phyloP scores from a whole-genome alignment of 2,888 invertebrate species.

The Caenorhabditis imperialis region DNA sequence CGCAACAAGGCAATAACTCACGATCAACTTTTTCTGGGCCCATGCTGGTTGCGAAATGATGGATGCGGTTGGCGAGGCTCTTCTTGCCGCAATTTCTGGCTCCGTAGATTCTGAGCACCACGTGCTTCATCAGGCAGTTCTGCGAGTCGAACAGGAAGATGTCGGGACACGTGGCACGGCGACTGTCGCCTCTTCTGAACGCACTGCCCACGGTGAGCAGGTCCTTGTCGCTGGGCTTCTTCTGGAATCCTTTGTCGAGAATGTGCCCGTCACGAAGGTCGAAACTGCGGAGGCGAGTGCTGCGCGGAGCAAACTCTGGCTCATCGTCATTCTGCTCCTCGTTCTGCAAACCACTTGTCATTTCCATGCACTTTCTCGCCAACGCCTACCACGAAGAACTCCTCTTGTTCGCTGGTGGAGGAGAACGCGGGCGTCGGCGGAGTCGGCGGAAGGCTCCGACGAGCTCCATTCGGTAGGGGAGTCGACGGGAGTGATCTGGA shows the following conservation, averaged over 20 bases:
- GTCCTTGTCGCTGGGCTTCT: constrained; percentile 42
- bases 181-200: constrained; percentile 55
- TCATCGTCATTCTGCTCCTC: constrained; percentile 46
- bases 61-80: constrained; percentile 68
- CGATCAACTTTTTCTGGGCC: constrained; percentile 49
- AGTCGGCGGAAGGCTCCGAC: constrained; percentile 50
- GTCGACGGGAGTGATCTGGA: constrained; percentile 50
- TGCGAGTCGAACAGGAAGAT: constrained; percentile 71
- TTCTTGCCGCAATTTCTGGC: constrained; percentile 70
- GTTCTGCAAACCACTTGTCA: constrained; percentile 29
- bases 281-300: constrained; percentile 45
- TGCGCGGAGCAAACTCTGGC: constrained; percentile 17
- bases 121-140: constrained; percentile 44
- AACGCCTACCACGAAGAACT: constrained; percentile 34
- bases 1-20: constrained; percentile 24
- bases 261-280: constrained; percentile 51
- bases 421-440: constrained; percentile 48
- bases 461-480: constrained; percentile 43
- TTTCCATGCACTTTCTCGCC: constrained; percentile 11
- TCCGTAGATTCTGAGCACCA: constrained; percentile 70
- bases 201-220: constrained; percentile 22
- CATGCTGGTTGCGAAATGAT: constrained; percentile 66
- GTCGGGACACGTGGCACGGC: constrained; percentile 76
- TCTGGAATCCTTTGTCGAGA: constrained; percentile 51
- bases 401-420: constrained; percentile 37